These are phyloP conservation scores for Pterocles gutturalis DNA, from an alignment of 2,113 vertebrate genomes.

Conservation along the genomic window DNA sequence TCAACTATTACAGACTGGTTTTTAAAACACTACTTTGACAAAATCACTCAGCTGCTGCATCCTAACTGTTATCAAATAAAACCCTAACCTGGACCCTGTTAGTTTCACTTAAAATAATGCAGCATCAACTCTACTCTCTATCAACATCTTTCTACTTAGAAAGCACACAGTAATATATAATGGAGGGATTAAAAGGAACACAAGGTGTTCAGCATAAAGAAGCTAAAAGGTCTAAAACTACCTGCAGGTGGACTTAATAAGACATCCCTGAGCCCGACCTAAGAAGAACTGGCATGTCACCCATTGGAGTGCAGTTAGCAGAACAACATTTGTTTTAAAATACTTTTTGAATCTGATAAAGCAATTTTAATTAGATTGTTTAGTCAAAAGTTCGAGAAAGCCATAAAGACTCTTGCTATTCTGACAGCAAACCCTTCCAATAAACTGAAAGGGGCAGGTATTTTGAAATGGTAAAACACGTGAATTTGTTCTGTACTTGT, in stretches of 20 bases:
- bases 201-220: not conserved
- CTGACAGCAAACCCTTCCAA: not conserved
- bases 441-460: not conserved
- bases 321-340: not conserved
- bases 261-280: not conserved
- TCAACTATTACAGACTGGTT: not conserved
- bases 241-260: not conserved
- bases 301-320: not conserved
- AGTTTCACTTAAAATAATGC: not conserved
- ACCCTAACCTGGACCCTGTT: not conserved
- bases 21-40: not conserved
- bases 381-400: not conserved
- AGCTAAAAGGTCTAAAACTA: not conserved
- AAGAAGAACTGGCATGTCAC: not conserved
- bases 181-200: not conserved
- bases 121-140: not conserved
- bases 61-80: not conserved
- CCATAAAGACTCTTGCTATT: not conserved
- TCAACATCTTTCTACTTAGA: not conserved
- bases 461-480: not conserved
- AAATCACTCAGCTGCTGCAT: not conserved
- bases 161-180: not conserved
- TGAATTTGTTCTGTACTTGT: not conserved
- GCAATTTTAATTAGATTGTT: not conserved
- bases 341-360: not conserved